Evolutionary conservation across 2,888 invertebrate species (phyloP), one percentile per base, ranked within the genome.

Genomic region (Drosophila nigritarsus): DNA sequence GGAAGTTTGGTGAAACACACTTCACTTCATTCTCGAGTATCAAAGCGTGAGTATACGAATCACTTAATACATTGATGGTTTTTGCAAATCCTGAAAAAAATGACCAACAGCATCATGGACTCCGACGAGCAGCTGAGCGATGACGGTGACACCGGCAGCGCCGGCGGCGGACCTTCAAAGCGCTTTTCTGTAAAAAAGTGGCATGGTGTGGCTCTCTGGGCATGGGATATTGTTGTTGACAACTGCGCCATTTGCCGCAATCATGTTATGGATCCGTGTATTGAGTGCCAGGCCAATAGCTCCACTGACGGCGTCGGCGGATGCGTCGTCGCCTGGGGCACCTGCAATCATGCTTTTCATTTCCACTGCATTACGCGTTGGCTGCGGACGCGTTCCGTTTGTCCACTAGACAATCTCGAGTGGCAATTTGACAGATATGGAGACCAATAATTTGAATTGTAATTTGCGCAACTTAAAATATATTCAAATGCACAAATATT

Each of bases 281-380:
- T 78, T 24, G 75, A 80, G 11, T 80, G 83, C 36, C 76, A 82
- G 55, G 70, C 73, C 11, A 70, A 64, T 50, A 49, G 30, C 8
- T 8, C 27, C 8, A 9, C 2, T 42, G 9, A 3, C n/a, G 2
- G 6, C 11, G 34, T 24, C 18, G 38, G 11, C 2, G 56, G 67
- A 2, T 80, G 70, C 68, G 62, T 29, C 30, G 68, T 66, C 15
- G 78, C 78, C 38, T 67, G 68, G 74, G 83, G 81, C 45, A n/a
- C 40, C 1, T 73, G 80, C 54, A 65, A 69, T 59, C 77, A 81
- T 34, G 59, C 56, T 7, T 81, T 74, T 6, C 68, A 74, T 20
- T 83, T 66, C 9, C 80, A 77, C 9, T 83, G 83, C 70, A 80
- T 80, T 24, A 53, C 70, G 8, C 73, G 55, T 9, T 82, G 76